Evolutionary conservation across 2,797 vertebrate species (phyloP).

Genomic region (Coreius guichenoti): DNA sequence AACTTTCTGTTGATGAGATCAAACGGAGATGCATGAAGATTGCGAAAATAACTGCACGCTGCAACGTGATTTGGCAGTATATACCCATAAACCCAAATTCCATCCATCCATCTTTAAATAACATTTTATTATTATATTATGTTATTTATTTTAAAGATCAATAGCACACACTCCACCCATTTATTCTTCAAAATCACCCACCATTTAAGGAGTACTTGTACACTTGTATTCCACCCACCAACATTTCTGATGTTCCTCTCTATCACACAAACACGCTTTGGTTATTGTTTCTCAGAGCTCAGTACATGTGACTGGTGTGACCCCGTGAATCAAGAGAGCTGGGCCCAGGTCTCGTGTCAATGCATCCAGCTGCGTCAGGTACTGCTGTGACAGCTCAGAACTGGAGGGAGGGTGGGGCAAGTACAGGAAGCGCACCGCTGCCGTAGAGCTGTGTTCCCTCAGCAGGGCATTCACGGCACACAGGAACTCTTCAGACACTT

Average conservation of each 20-base stretch:
- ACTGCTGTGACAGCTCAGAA: conserved; percentile 75
- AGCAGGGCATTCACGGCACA: conserved; percentile 80
- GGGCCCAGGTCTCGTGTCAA: conserved; percentile 85
- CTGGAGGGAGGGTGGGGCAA: conserved; percentile 84
- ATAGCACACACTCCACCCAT: neutral
- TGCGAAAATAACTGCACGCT: neutral
- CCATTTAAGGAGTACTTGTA: neutral
- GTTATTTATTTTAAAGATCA: neutral
- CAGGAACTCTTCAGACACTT: conserved; percentile 76
- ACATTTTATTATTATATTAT: neutral
- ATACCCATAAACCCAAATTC: neutral
- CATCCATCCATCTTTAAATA: neutral
- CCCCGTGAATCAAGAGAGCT: conserved; percentile 87
- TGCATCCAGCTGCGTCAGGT: conserved; percentile 82
- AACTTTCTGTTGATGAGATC: neutral
- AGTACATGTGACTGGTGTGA: conserved; percentile 91
- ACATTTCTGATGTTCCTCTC: neutral
- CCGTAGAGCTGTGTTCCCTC: conserved; percentile 81
- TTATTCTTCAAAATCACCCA: neutral
- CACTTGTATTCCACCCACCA: neutral
- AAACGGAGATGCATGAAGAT: neutral
- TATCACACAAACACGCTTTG: conserved; percentile 23
- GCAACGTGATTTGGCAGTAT: neutral
- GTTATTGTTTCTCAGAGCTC: conserved; percentile 77
- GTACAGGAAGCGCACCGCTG: conserved; percentile 88